phyloP scores from a whole-genome alignment of 1,140 invertebrate species.

The Tyrophagus putrescentiae region DNA sequence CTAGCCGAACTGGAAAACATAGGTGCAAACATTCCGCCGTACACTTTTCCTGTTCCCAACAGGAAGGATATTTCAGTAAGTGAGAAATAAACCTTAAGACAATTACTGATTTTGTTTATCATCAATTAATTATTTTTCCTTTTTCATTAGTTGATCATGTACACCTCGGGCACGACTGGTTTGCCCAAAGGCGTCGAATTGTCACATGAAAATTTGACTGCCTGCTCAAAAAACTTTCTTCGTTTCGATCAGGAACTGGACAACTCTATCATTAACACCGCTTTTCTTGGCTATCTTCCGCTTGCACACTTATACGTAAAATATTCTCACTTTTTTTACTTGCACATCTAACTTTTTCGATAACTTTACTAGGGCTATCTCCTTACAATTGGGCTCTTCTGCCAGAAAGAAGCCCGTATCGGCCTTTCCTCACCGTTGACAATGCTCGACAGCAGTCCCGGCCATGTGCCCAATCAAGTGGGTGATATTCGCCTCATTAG shows the following conservation, averaged over 20 bases:
- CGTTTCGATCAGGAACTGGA: constrained; percentile 56
- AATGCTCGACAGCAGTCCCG: constrained; percentile 60
- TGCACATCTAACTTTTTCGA: constrained; percentile 47
- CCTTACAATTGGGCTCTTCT: too few relatives aligned
- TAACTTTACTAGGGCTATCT: constrained; percentile 1
- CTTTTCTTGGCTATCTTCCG: constrained; percentile 22
- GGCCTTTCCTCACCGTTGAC: constrained; percentile 92
- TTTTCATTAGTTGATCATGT: constrained; percentile 91
- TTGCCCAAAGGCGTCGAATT: constrained; percentile 58
- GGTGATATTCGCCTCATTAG: constrained; percentile 32
- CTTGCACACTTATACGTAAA: constrained; percentile 35
- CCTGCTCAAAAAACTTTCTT: constrained; percentile 70
- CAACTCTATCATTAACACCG: constrained; percentile 58
- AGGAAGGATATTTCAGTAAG: constrained; percentile 33
- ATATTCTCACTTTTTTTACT: constrained; percentile 42
- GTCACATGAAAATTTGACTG: constrained; percentile 77
- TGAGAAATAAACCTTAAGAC: too few relatives aligned
- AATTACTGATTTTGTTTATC: too few relatives aligned
- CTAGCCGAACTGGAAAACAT: background rate
- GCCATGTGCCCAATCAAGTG: constrained; percentile 26
- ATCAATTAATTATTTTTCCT: too few relatives aligned
- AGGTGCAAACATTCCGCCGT: background rate
- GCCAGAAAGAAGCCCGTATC: constrained; percentile 60
- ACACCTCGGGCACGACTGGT: constrained; percentile 85
- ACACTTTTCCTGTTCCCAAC: background rate